These are phyloP conservation scores for Aphaenogaster rudis DNA, from an alignment of 1,140 invertebrate genomes.

Conservation along the genomic window DNA sequence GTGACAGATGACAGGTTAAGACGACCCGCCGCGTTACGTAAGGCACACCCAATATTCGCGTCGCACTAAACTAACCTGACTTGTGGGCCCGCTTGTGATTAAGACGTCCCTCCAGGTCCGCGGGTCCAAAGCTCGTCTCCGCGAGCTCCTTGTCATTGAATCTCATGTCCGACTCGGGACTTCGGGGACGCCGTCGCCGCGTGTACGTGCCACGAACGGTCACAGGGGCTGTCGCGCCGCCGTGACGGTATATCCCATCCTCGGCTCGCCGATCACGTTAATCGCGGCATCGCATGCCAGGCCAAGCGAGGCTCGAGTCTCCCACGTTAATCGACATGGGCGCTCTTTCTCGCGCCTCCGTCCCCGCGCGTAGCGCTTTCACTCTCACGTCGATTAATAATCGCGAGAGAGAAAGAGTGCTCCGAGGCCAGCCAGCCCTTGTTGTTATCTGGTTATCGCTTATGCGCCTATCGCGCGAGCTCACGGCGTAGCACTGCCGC, in stretches of 20 bases:
- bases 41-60: neutral
- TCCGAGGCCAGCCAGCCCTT: too few species aligned
- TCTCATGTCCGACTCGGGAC: slow-evolving; percentile 86
- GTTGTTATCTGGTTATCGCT: too few species aligned
- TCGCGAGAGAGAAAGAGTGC: neutral
- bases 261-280: neutral
- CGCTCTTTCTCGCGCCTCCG: neutral
- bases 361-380: neutral
- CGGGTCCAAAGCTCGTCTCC: slow-evolving; percentile 87
- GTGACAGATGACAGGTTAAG: slow-evolving; percentile 24
- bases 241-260: neutral
- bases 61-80: slow-evolving; percentile 83
- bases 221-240: neutral
- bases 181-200: neutral
- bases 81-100: slow-evolving; percentile 89
- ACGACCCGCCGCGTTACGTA: neutral
- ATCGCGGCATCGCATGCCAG: neutral
- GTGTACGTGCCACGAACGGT: neutral
- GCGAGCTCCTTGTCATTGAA: slow-evolving; percentile 90
- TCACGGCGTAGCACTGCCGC: too few species aligned
- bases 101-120: slow-evolving; percentile 89
- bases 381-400: neutral
- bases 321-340: neutral
- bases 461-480: neutral
- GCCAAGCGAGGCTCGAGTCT: neutral